Evolutionary conservation across 2,113 vertebrate genomes (phyloP).

Genomic region (Hippocampus zosterae): DNA sequence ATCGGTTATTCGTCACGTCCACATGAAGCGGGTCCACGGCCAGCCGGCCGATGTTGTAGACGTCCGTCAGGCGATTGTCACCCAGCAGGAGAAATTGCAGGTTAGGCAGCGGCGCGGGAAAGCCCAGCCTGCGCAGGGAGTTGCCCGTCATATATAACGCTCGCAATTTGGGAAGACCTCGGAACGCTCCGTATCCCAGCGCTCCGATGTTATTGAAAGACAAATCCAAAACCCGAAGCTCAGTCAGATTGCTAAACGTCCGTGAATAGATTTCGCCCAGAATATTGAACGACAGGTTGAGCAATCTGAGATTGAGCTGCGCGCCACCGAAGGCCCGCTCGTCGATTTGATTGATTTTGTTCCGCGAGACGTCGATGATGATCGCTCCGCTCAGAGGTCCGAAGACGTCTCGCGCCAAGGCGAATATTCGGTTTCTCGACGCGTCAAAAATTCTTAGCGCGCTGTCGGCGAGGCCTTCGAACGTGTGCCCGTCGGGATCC

Average conservation of each 20-base stretch:
- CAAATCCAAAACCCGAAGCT: slow-evolving; percentile 72
- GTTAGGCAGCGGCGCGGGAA: slow-evolving; percentile 55
- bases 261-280: slow-evolving; percentile 73
- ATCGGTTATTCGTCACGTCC: slow-evolving; percentile 71
- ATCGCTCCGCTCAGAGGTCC: slow-evolving; percentile 51
- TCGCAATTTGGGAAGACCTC: slow-evolving; percentile 58
- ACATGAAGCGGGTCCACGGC: slow-evolving; percentile 45
- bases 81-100: slow-evolving; percentile 55
- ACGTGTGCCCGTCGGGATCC: slow-evolving; percentile 79
- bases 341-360: slow-evolving; percentile 79
- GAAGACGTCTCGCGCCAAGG: slow-evolving; percentile 70
- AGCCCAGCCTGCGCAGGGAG: slow-evolving; percentile 64
- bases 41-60: slow-evolving; percentile 1
- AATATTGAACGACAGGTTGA: slow-evolving; percentile 82
- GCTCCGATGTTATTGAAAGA: slow-evolving; percentile 81
- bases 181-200: slow-evolving; percentile 68
- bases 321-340: slow-evolving; percentile 75
- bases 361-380: slow-evolving; percentile 72
- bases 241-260: slow-evolving; percentile 70
- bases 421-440: slow-evolving; percentile 70
- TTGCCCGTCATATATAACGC: slow-evolving; percentile 78
- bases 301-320: slow-evolving; percentile 56
- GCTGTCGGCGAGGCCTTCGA: slow-evolving; percentile 73
- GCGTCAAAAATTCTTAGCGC: slow-evolving; percentile 66
- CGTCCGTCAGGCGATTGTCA: slow-evolving; percentile 72